Evolutionary conservation across 2,113 vertebrate species (phyloP).

Genomic region (Mesembrinibis cayennensis): DNA sequence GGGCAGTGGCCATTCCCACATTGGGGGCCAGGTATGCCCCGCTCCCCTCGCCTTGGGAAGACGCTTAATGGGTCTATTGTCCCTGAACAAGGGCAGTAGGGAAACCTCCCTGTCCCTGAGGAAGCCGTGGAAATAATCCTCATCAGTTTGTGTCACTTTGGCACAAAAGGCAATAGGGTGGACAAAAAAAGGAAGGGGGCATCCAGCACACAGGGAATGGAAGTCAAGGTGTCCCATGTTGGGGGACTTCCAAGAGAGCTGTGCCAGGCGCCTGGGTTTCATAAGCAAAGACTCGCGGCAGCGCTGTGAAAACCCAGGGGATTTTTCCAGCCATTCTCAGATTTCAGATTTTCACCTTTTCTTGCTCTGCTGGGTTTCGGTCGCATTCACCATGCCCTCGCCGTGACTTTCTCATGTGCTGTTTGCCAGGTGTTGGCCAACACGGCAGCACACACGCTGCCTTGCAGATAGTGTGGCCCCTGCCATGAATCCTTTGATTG

Average conservation of each 20-base stretch:
- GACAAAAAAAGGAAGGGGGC: neutral
- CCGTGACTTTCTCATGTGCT: neutral
- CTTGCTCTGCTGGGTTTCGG: neutral
- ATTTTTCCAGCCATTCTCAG: neutral
- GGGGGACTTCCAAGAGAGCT: neutral
- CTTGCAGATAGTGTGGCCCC: neutral
- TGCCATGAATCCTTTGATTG: neutral
- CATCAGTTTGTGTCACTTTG: constrained; percentile 59
- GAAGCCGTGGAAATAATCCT: constrained; percentile 63
- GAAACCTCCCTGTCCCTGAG: constrained; percentile 21
- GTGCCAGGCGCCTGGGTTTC: neutral
- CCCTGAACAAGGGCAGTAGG: constrained; percentile 12
- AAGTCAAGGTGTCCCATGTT: constrained; percentile 1
- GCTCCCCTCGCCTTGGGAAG: neutral
- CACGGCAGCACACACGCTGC: rapidly evolving
- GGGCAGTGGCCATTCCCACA: constrained; percentile 55
- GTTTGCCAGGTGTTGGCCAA: neutral
- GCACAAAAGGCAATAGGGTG: constrained; percentile 5
- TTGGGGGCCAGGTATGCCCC: constrained; percentile 55
- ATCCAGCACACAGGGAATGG: neutral
- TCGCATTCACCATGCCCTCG: neutral
- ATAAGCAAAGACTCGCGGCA: neutral
- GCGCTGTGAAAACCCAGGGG: neutral
- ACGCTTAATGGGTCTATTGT: constrained; percentile 51
- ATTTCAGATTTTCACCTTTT: neutral